Conservation (phyloP, 2,888 invertebrate species). For the Chymomyza procnemis region DNA sequence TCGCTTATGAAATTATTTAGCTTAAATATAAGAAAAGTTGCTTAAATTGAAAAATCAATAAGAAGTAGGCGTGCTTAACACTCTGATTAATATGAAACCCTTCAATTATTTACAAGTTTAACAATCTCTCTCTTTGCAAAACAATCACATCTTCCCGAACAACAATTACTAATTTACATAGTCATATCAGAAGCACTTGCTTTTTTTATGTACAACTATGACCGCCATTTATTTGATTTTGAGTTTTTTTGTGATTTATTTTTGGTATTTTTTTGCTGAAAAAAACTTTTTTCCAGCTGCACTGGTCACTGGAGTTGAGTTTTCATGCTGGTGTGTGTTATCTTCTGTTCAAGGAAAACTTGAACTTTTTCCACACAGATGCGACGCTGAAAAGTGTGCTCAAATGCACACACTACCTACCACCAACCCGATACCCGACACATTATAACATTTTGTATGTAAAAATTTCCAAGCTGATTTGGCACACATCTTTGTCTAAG, state of each 20-base stretch:
- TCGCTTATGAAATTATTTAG: too few relatives aligned
- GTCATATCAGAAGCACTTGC: neutral
- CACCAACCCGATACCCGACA: neutral
- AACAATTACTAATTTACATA: neutral
- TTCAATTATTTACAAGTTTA: too few relatives aligned
- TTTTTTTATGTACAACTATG: neutral
- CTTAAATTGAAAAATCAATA: too few relatives aligned
- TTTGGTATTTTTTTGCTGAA: conserved; percentile 25
- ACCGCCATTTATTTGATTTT: neutral
- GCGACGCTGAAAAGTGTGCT: neutral
- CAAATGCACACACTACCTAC: neutral
- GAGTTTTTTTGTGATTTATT: neutral
- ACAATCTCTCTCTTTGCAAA: too few relatives aligned
- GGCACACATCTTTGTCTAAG: conserved; percentile 19
- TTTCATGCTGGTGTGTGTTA: conserved; percentile 72
- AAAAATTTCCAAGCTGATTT: neutral
- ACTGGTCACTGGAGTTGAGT: conserved; percentile 52
- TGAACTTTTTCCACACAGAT: conserved; percentile 64
- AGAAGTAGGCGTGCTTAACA: too few relatives aligned
- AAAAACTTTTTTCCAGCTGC: conserved; percentile 41
- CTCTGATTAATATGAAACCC: too few relatives aligned
- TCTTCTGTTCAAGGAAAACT: conserved; percentile 70
- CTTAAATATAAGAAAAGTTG: too few relatives aligned
- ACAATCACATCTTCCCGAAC: too few relatives aligned
- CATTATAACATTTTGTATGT: neutral